Evolutionary conservation across 2,797 vertebrate species (phyloP), one percentile per base, ranked within the genome.

Genomic region (Gallinago stenura): DNA sequence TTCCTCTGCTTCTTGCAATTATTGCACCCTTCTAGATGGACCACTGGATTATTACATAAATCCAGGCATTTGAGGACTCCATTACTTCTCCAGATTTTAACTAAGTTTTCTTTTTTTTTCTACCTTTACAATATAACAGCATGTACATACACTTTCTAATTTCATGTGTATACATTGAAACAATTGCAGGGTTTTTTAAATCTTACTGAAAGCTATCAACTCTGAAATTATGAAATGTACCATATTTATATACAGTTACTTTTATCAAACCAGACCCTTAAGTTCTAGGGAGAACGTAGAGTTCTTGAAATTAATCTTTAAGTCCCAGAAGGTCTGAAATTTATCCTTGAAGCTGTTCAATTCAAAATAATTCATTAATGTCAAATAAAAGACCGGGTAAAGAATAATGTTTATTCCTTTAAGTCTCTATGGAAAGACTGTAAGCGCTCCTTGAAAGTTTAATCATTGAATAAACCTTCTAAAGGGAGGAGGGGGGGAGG

Each of bases 361-460:
- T 90, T 93, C 24, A 88, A 48, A 87, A 50, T 78, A 92, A 92
- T 92, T 85, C 41, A 75, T 87, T 92, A 81, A 61, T 87, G 83
- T 93, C 70, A 87, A 62, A 79, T 93, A 87, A 82, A 89, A 90
- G 66, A 53, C 39, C 15, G 33, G 25, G 16, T 84, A 77, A 96
- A 95, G 57, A 95, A 66, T 65, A 86, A 69, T 72, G 53, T 89
- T 93, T 95, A 90, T 66, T 93, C 37, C 33, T 91, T 13, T 86
- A 73, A 90, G 64, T 46, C 22, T 89, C 46, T 73, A 4, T 31
- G 70, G 70, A 89, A 82, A 81, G 64, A 31, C 71, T 90, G 16
- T 89, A 95, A 96, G 78, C 48, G 61, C 48, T 93, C 30, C 21
- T 53, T 71, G 41, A 28, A 84, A 16, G 9, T 60, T 70, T 82